Evolutionary conservation across 2,797 vertebrate species (phyloP), one percentile per base, ranked within the genome.

Genomic region (Acanthurus lineatus): DNA sequence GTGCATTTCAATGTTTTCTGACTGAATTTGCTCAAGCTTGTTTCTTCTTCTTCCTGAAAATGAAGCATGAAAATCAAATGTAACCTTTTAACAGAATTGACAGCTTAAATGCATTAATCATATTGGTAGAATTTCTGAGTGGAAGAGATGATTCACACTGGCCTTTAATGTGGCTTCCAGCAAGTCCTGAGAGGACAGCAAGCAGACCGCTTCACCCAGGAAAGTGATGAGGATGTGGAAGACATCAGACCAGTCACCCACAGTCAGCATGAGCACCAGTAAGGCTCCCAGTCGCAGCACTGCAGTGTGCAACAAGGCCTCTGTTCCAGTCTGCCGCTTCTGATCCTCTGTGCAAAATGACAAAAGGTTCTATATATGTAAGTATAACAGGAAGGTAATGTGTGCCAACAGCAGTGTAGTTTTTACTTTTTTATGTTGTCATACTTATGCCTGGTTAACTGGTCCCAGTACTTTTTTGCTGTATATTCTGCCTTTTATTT

Each of bases 231-330:
- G 20, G 79, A 97, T 4, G 0, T 97, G 95, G 35, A 96, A 58
- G 64, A 97, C 87, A 47, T 98, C 97, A 0, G 71, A 81, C 97
- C 96, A 97, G 9, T 87, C 61, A 7, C 97, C 97, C 40, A 97
- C 89, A 0, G 96, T 95, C 90, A 98, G 89, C 91, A 97, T 93
- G 69, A 98, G 95, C 77, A 98, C 91, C 44, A 97, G 89, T 66
- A 98, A 92, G 7, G 95, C 93, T 0, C 96, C 96, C 89, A 97
- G 95, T 45, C 97, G 90, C 22, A 98, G 87, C 76, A 94, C 83
- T 5, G 95, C 96, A 0, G 94, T 95, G 83, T 94, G 96, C 38
- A 94, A 38, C 8, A 93, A 82, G 53, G 47, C 52, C 66, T 90
- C 89, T 32, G 87, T 17, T 2, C 79, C 87, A 0, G 73, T 28